Evolutionary conservation across 2,113 vertebrate genomes (phyloP).

Genomic region (Clarias gariepinus): DNA sequence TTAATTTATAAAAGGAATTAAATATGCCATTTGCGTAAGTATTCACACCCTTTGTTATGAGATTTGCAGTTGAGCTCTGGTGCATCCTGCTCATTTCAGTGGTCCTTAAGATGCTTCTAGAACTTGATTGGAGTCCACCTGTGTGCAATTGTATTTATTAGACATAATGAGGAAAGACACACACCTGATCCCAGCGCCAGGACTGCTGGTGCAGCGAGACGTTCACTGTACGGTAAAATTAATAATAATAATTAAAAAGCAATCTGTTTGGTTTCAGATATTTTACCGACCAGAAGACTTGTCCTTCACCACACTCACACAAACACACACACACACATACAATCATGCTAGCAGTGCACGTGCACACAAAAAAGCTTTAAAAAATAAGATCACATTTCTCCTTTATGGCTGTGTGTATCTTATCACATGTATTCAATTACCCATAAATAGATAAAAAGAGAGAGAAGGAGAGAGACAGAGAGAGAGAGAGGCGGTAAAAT

Average conservation of each 20-base stretch:
- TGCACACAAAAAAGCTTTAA: background rate
- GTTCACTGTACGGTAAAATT: background rate
- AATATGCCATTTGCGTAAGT: too few relatives aligned
- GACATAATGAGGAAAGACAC: too few relatives aligned
- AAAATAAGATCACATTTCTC: conserved; percentile 24
- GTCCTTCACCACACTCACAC: background rate
- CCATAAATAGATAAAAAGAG: conserved; percentile 13
- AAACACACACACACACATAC: conserved; percentile 4
- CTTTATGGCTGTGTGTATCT: conserved; percentile 23
- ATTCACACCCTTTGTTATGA: too few relatives aligned
- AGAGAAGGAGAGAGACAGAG: background rate
- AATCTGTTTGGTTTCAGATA: background rate
- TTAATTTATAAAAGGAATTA: too few relatives aligned
- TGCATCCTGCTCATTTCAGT: too few relatives aligned
- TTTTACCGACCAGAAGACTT: background rate
- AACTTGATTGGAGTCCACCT: too few relatives aligned
- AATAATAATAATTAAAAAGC: background rate
- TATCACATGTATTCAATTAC: conserved; percentile 39
- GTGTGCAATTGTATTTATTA: too few relatives aligned
- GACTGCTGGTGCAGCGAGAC: background rate
- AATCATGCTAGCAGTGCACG: background rate
- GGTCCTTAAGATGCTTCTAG: too few relatives aligned
- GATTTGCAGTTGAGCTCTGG: too few relatives aligned
- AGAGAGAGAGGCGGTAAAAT: conserved; percentile 5
- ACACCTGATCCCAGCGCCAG: too few relatives aligned